A percentile compares a stretch with the other conserved stretches of the same genome.
Evolutionary conservation across 2,888 invertebrate genomes (phyloP).

Genomic region (Lasiommata megera): DNA sequence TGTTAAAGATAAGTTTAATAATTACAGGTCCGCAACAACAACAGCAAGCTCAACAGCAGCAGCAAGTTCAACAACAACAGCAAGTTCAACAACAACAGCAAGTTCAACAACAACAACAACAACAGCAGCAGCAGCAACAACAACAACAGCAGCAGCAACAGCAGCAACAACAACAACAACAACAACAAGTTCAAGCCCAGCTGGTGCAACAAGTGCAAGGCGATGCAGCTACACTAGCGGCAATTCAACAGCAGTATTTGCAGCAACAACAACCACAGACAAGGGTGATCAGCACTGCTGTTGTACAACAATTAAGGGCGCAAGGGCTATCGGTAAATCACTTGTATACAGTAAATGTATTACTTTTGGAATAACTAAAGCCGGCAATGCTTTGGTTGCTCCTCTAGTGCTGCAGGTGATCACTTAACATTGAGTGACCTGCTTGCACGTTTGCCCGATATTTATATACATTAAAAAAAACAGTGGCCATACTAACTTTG

Average conservation of each 20-base stretch:
- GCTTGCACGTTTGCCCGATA: too few relatives aligned
- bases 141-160: conserved; percentile 46
- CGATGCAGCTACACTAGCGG: conserved; percentile 70
- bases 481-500: too few relatives aligned
- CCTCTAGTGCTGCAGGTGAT: too few relatives aligned
- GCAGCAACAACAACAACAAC: conserved; percentile 60
- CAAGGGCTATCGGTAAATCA: conserved; percentile 73
- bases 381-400: neutral
- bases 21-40: conserved; percentile 45
- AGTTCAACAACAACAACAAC: conserved; percentile 47
- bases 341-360: neutral
- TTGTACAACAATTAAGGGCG: conserved; percentile 81
- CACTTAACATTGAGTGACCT: too few relatives aligned
- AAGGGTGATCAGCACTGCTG: conserved; percentile 81
- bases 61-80: conserved; percentile 28
- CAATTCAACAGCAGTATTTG: conserved; percentile 73
- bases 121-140: conserved; percentile 48
- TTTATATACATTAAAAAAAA: too few relatives aligned
- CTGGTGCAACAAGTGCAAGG: conserved; percentile 58
- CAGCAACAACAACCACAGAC: conserved; percentile 79
- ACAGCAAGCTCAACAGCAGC: conserved; percentile 38
- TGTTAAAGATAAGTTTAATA: too few relatives aligned
- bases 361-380: neutral
- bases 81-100: conserved; percentile 46
- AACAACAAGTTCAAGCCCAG: conserved; percentile 66